Conservation (phyloP, 2,797 vertebrate genomes). For the Poeciliopsis turneri region DNA sequence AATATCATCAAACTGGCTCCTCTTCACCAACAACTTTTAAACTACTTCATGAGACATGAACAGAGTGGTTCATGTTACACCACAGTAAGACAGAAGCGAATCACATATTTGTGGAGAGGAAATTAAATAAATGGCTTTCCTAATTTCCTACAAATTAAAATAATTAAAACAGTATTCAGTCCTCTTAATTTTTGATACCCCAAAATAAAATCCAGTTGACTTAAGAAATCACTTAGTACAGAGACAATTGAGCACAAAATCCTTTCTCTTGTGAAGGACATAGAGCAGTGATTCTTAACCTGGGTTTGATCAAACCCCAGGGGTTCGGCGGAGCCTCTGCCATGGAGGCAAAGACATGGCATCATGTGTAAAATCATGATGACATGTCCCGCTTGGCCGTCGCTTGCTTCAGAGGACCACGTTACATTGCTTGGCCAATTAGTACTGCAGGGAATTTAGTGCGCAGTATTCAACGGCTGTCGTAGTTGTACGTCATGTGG, state of each 20-base stretch:
- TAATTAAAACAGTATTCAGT: neutral
- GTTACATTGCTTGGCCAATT: no score
- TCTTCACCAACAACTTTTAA: conserved; percentile 62
- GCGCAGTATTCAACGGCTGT: no score
- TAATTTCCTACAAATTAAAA: neutral
- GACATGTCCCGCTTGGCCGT: no score
- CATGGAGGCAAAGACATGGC: no score
- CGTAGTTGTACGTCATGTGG: no score
- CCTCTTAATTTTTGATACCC: neutral
- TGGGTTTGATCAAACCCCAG: no score
- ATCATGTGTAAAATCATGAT: no score
- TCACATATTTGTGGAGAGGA: neutral
- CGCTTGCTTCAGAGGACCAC: no score
- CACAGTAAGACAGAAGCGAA: conserved; percentile 55
- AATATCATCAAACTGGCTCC: conserved; percentile 56
- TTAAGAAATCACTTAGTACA: neutral
- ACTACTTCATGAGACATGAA: conserved; percentile 59
- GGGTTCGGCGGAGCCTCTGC: no score
- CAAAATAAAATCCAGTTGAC: neutral
- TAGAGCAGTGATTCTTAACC: no score
- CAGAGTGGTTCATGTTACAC: conserved; percentile 65
- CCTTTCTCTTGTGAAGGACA: neutral
- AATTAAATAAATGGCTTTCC: neutral
- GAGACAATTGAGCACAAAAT: neutral
- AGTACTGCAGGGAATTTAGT: no score